phyloP scores from a whole-genome alignment of 1,140 invertebrate genomes.

The Oncopodura yosiiana region DNA sequence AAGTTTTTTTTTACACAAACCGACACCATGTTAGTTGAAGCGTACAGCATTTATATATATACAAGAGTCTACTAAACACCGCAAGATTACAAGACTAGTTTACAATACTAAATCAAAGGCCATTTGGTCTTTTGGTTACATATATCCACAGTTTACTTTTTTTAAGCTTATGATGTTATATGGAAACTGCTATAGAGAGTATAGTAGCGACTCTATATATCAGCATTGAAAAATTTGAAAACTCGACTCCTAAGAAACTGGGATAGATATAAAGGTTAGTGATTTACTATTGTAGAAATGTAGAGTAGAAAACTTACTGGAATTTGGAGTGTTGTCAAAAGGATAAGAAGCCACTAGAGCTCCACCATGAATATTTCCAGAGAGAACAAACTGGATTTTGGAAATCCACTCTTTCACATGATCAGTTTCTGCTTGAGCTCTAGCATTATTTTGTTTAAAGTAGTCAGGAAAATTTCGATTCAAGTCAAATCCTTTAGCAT shows the following conservation, averaged over 20 bases:
- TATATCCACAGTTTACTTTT: neutral
- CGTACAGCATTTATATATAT: neutral
- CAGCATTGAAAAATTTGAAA: too few species aligned
- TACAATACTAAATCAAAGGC: neutral
- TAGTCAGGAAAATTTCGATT: constrained; percentile 90
- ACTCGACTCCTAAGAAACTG: too few species aligned
- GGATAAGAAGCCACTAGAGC: constrained; percentile 86
- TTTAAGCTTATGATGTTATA: neutral
- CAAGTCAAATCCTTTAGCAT: constrained; percentile 74
- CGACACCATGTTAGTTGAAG: neutral
- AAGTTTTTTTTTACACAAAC: neutral
- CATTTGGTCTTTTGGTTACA: neutral
- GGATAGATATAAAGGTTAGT: too few species aligned
- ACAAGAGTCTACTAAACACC: neutral
- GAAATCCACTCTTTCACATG: constrained; percentile 89
- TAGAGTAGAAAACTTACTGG: constrained; percentile 61
- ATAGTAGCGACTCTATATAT: neutral
- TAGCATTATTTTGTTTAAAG: constrained; percentile 72
- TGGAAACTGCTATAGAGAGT: neutral
- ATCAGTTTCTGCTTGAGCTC: constrained; percentile 80
- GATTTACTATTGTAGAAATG: neutral
- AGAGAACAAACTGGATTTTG: constrained; percentile 83
- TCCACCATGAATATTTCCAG: constrained; percentile 81
- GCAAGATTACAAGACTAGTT: neutral
- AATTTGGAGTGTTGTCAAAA: constrained; percentile 81